phyloP scores from a whole-genome alignment of 2,888 invertebrate genomes.

The Aleiodes leptofemur region DNA sequence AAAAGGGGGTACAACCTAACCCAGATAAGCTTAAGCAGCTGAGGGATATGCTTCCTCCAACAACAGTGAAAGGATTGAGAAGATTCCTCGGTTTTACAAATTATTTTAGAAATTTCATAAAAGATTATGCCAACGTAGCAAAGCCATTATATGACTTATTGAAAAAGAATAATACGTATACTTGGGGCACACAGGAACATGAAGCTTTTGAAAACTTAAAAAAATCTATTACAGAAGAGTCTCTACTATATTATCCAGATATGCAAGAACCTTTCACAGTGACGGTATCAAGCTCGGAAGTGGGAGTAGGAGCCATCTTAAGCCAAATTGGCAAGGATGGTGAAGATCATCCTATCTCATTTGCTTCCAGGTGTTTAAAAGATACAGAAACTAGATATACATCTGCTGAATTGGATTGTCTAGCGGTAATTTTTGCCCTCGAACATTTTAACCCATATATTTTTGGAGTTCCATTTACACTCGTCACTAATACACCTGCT shows the following conservation, averaged over 20 bases:
- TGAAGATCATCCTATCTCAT: background rate
- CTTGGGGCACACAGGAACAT: too few species aligned
- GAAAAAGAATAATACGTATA: too few species aligned
- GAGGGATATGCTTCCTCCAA: background rate
- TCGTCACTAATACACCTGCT: background rate
- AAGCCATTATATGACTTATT: too few species aligned
- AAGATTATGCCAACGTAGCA: background rate
- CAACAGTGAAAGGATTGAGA: background rate
- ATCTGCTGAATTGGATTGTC: background rate
- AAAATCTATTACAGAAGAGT: background rate
- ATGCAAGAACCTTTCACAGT: background rate
- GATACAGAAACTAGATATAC: background rate
- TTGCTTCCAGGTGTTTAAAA: background rate
- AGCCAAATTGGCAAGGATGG: background rate
- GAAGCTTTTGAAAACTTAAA: background rate
- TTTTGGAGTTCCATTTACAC: background rate
- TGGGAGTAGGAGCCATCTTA: background rate
- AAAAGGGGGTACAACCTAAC: background rate
- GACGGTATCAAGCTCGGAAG: background rate
- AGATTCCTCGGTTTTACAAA: background rate
- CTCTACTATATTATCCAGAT: slow-evolving; percentile 2
- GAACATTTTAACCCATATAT: slow-evolving; percentile 1
- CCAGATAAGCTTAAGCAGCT: background rate
- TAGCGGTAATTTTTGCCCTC: background rate
- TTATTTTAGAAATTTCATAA: slow-evolving; percentile 54